phyloP scores from a whole-genome alignment of 2,797 vertebrate genomes.

The Babyrousa celebensis region DNA sequence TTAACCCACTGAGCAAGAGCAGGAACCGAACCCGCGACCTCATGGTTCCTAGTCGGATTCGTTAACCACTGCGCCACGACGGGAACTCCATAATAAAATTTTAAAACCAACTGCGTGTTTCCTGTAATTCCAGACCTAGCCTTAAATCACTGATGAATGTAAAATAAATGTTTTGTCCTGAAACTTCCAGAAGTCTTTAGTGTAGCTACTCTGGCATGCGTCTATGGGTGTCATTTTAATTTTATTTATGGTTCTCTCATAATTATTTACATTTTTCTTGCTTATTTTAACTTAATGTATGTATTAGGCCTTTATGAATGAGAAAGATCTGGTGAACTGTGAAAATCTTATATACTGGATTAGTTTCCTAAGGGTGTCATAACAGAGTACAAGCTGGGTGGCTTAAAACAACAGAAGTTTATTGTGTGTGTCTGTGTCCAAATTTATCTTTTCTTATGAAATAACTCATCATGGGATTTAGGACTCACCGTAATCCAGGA shows the following conservation, averaged over 20 bases:
- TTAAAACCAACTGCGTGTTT: not conserved
- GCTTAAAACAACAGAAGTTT: not conserved
- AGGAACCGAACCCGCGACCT: too few species aligned
- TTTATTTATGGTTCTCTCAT: not conserved
- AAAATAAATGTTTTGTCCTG: not conserved
- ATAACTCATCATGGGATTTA: not conserved
- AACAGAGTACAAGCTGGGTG: not conserved
- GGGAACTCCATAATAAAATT: not conserved
- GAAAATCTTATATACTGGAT: not conserved
- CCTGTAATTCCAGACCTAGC: not conserved
- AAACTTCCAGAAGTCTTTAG: not conserved
- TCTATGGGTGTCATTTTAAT: not conserved
- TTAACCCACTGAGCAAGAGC: too few species aligned
- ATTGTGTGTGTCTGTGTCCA: not conserved
- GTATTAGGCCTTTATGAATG: not conserved
- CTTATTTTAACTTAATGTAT: not conserved
- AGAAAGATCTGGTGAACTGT: not conserved
- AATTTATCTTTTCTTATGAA: constrained; percentile 9
- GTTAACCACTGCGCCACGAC: too few species aligned
- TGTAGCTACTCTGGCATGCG: not conserved
- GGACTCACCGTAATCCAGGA: not conserved
- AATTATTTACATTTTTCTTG: constrained; percentile 2
- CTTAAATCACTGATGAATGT: not conserved
- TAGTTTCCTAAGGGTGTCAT: not conserved
- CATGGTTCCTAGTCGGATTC: too few species aligned